Evolutionary conservation across 2,888 invertebrate species (phyloP).

Genomic region (Tryphoninae sp.): DNA sequence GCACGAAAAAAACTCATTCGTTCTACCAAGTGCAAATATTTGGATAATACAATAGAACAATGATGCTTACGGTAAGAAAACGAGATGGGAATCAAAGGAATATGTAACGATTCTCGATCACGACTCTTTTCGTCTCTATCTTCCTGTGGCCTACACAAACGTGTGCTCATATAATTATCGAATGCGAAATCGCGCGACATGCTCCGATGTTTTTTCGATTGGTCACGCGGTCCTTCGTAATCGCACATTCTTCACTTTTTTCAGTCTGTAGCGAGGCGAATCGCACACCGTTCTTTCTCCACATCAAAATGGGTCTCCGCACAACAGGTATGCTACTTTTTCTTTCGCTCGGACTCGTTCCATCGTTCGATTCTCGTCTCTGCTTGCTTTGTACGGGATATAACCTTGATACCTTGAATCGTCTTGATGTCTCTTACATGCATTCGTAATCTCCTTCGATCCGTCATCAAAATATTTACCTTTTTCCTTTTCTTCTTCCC

Average conservation of each 20-base stretch:
- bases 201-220: constrained; percentile 24
- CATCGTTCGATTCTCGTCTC: constrained; percentile 5
- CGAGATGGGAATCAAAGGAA: not conserved
- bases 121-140: constrained; percentile 5
- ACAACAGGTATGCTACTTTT: constrained; percentile 75
- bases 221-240: constrained; percentile 26
- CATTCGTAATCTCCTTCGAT: not conserved
- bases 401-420: no score
- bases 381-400: not conserved
- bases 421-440: no score
- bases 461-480: not conserved
- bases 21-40: not conserved
- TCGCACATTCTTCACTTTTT: constrained; percentile 32
- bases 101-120: constrained; percentile 3
- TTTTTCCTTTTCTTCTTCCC: not conserved
- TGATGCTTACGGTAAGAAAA: constrained; percentile 74
- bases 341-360: not conserved
- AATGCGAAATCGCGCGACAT: constrained; percentile 46
- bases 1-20: not conserved
- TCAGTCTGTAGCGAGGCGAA: constrained; percentile 74
- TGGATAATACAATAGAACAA: constrained; percentile 56
- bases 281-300: constrained; percentile 77
- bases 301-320: constrained; percentile 78
- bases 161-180: constrained; percentile 25
- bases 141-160: not conserved